Evolutionary conservation across 2,113 vertebrate genomes (phyloP), one percentile per base, ranked within the genome.

Genomic region (Grallaria varia): DNA sequence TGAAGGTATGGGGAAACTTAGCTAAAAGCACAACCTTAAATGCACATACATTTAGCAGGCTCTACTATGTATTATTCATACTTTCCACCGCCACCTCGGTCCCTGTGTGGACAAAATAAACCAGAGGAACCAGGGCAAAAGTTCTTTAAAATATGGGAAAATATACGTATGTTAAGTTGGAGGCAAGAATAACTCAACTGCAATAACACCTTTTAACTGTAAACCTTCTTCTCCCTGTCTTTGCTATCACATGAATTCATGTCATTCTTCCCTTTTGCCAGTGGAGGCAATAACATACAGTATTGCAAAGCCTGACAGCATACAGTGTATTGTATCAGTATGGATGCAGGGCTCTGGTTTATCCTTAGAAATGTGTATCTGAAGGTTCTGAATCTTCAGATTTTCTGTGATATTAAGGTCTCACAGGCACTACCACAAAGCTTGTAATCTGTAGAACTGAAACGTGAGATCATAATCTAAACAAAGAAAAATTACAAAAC

Each of bases 231-330:
- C 28, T 69, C 20, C 16, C 27, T 59, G 8, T 63, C 71, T 94
- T 56, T 52, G 27, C 39, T 73, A 45, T 7, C 35, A 84, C 35
- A 8, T 82, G 72, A 96, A 73, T 80, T 56, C 20, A 90, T 83
- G 33, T 21, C 58, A 87, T 95, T 96, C 35, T 90, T 94, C 84
- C 91, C 1, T 78, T 92, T 95, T 84, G 35, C 62, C 50, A 67
- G 35, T 40, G 78, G 80, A 64, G 60, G 33, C 21, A 58, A 14
- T 47, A 47, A n/a, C 23, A 74, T 7, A 20, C 23, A 47, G 10
- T 35, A 31, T 21, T 63, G 39, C 39, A 39, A 60, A 85, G 33
- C 42, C 45, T 77, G 64, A 30, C 55, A 52, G 17, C 0, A 0
- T 19, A 17, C 6, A 35, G 20, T 17, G 9, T 20, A 25, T 23